A percentile compares a stretch with the other conserved stretches of the same genome.
Conservation (phyloP, 2,888 invertebrate species). For the Vandiemenella viatica region DNA sequence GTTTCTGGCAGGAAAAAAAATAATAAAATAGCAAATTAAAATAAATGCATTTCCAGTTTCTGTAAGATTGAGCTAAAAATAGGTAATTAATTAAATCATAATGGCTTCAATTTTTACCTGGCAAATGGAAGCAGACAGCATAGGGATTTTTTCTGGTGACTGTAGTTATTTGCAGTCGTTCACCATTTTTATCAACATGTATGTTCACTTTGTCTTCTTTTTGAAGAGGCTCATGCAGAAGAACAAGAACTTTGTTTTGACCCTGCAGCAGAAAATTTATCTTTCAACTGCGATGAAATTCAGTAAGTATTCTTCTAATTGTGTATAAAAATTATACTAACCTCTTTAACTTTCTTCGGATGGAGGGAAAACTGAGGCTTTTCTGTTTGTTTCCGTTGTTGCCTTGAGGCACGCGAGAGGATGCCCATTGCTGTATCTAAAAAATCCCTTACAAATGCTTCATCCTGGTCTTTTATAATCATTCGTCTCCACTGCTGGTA, state of each 20-base stretch:
- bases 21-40: constrained; percentile 7
- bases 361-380: constrained; percentile 55
- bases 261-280: constrained; percentile 35
- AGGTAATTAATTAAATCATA: background rate
- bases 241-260: constrained; percentile 65
- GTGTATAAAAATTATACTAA: constrained; percentile 23
- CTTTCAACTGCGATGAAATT: background rate
- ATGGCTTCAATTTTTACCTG: constrained; percentile 37
- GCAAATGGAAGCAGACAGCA: constrained; percentile 68
- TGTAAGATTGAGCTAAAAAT: background rate
- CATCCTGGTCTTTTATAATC: constrained; percentile 62
- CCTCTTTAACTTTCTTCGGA: constrained; percentile 62
- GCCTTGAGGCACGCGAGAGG: constrained; percentile 39
- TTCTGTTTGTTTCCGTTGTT: constrained; percentile 35
- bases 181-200: constrained; percentile 66
- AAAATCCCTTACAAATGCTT: constrained; percentile 68
- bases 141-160: constrained; percentile 72
- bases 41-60: background rate
- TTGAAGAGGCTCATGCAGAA: constrained; percentile 61
- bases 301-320: background rate
- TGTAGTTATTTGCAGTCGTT: constrained; percentile 54
- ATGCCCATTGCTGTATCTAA: constrained; percentile 69
- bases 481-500: constrained; percentile 60
- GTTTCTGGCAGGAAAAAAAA: constrained; percentile 35
- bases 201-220: constrained; percentile 64